Conservation (phyloP, 2,888 invertebrate genomes). For the Melanchra persicariae region DNA sequence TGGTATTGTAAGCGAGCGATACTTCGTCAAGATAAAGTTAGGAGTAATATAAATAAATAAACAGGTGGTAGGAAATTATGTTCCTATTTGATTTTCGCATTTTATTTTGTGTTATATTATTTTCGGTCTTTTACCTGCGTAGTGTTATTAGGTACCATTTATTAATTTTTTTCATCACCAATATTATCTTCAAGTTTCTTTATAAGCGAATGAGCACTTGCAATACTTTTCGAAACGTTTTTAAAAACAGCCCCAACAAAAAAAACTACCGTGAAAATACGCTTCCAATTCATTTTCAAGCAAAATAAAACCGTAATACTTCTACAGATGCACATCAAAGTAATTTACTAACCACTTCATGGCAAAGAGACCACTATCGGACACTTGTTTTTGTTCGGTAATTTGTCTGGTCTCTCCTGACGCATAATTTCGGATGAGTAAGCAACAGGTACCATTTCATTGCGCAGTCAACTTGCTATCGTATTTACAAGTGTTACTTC, state of each 20-base stretch:
- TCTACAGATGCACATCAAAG: conserved; percentile 12
- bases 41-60: conserved; percentile 35
- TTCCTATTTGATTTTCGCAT: background rate
- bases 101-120: conserved; percentile 3
- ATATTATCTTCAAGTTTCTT: background rate
- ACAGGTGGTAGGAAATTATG: conserved; percentile 27
- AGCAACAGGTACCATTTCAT: conserved; percentile 1
- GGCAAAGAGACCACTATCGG: background rate
- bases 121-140: background rate
- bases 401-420: background rate
- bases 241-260: background rate
- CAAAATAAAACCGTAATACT: background rate
- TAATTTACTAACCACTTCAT: conserved; percentile 11
- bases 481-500: conserved; percentile 10
- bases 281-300: background rate
- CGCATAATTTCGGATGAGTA: conserved; percentile 1
- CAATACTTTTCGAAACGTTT: background rate
- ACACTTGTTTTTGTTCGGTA: background rate
- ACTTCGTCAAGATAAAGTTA: conserved; percentile 25
- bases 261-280: conserved; percentile 6
- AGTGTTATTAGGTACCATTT: too few relatives aligned
- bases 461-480: conserved; percentile 1
- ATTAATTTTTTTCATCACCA: too few relatives aligned
- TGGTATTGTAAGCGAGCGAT: conserved; percentile 11
- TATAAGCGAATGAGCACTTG: background rate